Conservation (phyloP, 2,113 vertebrate genomes). For the Hassar affinis region DNA sequence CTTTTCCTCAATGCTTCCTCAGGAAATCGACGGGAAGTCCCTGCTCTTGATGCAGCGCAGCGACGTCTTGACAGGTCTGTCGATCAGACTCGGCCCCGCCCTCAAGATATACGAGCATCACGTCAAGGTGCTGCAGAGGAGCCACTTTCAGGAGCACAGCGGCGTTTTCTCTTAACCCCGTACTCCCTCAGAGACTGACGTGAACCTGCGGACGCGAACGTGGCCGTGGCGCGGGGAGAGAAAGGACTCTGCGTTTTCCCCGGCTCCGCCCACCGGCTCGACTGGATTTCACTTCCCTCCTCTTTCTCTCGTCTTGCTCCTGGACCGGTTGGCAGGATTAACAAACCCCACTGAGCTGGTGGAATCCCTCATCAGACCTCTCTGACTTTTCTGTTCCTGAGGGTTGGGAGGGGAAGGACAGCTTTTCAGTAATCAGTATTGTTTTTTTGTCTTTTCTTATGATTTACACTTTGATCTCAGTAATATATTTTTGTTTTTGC, state of each 20-base stretch:
- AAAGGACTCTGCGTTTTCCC: slow-evolving; percentile 33
- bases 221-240: slow-evolving; percentile 1
- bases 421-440: slow-evolving; percentile 39
- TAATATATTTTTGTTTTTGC: slow-evolving; percentile 37
- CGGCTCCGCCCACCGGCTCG: neutral
- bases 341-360: neutral
- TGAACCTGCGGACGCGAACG: neutral
- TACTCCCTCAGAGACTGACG: neutral
- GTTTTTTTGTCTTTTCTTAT: slow-evolving; percentile 19
- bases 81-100: slow-evolving; percentile 86
- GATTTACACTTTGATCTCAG: slow-evolving; percentile 38
- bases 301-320: neutral
- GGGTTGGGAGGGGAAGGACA: neutral
- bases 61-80: slow-evolving; percentile 85
- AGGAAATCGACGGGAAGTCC: slow-evolving; percentile 92
- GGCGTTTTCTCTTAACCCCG: slow-evolving; percentile 58
- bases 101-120: slow-evolving; percentile 91
- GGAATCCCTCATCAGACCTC: neutral
- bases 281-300: neutral
- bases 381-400: neutral
- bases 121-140: slow-evolving; percentile 85
- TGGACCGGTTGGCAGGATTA: slow-evolving; percentile 2
- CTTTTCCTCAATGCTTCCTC: slow-evolving; percentile 9
- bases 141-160: slow-evolving; percentile 84
- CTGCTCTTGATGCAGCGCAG: slow-evolving; percentile 88